Evolutionary conservation across 1,140 invertebrate genomes (phyloP).

Genomic region (Drosophila lowei): DNA sequence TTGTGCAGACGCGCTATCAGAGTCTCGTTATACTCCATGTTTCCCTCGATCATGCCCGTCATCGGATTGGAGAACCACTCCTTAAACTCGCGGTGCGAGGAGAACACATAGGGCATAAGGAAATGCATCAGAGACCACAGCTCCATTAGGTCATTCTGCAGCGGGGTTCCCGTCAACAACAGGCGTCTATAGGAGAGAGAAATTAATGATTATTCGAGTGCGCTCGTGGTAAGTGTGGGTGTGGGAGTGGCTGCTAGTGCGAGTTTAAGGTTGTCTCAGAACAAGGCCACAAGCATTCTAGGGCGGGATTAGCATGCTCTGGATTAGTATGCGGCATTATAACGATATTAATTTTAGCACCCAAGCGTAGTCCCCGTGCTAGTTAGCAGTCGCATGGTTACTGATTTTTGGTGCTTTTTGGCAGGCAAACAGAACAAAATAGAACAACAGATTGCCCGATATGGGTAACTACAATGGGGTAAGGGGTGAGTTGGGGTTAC

Average conservation of each 20-base stretch:
- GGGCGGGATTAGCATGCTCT: conserved; percentile 64
- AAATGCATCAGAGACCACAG: conserved; percentile 99
- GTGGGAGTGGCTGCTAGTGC: neutral
- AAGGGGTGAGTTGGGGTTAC: conserved; percentile 81
- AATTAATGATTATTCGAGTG: conserved; percentile 1
- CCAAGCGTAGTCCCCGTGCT: conserved; percentile 80
- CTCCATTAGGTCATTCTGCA: conserved; percentile 99
- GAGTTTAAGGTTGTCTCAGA: conserved; percentile 49
- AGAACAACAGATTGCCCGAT: conserved; percentile 16
- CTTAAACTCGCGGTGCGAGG: conserved; percentile 98
- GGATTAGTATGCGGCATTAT: conserved; percentile 65
- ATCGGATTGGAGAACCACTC: conserved; percentile 99
- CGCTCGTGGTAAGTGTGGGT: no score
- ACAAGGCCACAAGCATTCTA: conserved; percentile 77
- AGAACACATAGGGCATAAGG: conserved; percentile 99
- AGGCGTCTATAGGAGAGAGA: conserved; percentile 88
- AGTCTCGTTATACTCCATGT: conserved; percentile 96
- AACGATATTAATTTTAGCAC: conserved; percentile 73
- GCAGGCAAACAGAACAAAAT: neutral
- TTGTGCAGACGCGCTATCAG: conserved; percentile 98
- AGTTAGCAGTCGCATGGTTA: conserved; percentile 73
- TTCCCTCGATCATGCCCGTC: conserved; percentile 99
- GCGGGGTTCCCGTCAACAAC: conserved; percentile 97
- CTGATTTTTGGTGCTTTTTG: conserved; percentile 76
- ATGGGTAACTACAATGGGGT: no score